These are phyloP conservation scores for Sebastes steindachneri DNA, from an alignment of 2,797 vertebrate genomes.

Conservation along the genomic window DNA sequence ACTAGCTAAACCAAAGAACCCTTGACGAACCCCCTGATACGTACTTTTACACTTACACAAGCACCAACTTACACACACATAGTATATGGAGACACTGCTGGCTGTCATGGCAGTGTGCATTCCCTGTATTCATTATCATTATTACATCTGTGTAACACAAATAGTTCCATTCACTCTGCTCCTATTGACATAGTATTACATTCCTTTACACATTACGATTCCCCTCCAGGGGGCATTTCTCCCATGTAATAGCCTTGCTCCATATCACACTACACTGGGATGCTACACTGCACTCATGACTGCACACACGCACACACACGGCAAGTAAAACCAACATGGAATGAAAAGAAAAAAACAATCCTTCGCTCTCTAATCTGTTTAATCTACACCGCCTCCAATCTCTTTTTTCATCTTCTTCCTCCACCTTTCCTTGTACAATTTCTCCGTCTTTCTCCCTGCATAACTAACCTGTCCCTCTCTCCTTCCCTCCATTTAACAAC, in stretches of 20 bases:
- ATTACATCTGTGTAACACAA: slow-evolving; percentile 29
- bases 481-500: slow-evolving; percentile 42
- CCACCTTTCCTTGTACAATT: slow-evolving; percentile 22
- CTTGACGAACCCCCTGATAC: not conserved
- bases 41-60: slow-evolving; percentile 4
- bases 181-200: slow-evolving; percentile 44
- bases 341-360: slow-evolving; percentile 55
- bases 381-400: slow-evolving; percentile 54
- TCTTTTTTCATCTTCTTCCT: not conserved
- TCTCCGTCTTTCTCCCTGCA: slow-evolving; percentile 12
- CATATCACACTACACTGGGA: not conserved
- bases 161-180: slow-evolving; percentile 13
- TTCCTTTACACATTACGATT: slow-evolving; percentile 46
- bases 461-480: slow-evolving; percentile 26
- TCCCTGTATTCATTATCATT: slow-evolving; percentile 28
- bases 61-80: not conserved
- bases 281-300: not conserved
- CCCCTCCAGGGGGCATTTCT: slow-evolving; percentile 34
- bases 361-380: slow-evolving; percentile 51
- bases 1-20: not conserved
- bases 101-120: not conserved
- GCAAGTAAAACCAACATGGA: slow-evolving; percentile 36
- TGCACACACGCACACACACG: not conserved
- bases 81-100: not conserved
- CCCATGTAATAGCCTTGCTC: slow-evolving; percentile 36